These are phyloP conservation scores for Beaufortia kweichowensis DNA, from an alignment of 2,113 vertebrate genomes.

Conservation along the genomic window DNA sequence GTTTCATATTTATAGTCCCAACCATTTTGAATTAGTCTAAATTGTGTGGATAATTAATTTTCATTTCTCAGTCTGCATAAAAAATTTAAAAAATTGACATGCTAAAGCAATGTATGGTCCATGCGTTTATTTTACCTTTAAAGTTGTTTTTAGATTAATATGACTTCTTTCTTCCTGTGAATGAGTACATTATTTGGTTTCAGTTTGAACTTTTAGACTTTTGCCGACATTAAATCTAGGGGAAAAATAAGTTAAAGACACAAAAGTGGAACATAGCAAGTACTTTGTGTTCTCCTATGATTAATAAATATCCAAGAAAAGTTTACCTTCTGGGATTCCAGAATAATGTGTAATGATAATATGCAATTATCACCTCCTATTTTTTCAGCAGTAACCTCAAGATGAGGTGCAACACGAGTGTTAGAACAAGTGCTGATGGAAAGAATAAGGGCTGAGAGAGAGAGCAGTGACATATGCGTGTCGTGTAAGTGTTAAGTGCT, in stretches of 20 bases:
- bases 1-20: not conserved
- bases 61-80: not conserved
- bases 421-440: conserved; percentile 58
- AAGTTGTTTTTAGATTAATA: conserved; percentile 31
- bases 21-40: not conserved
- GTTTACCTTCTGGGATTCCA: conserved; percentile 80
- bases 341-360: conserved; percentile 92
- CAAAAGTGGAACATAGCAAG: conserved; percentile 15
- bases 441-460: conserved; percentile 48
- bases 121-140: conserved; percentile 4
- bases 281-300: conserved; percentile 68
- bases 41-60: not conserved
- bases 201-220: not conserved
- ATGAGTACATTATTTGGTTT: too few relatives aligned
- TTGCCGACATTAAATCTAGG: not conserved
- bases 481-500: conserved; percentile 57
- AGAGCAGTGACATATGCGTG: conserved; percentile 47
- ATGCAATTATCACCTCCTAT: conserved; percentile 92
- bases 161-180: not conserved
- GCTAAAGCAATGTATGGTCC: not conserved
- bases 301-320: conserved; percentile 81
- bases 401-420: conserved; percentile 63
- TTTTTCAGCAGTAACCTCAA: conserved; percentile 76
- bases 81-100: not conserved
- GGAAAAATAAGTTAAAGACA: conserved; percentile 26